A percentile compares a stretch with the other conserved stretches of the same genome.
phyloP scores from a whole-genome alignment of 2,888 invertebrate species.

The Altica lythri region DNA sequence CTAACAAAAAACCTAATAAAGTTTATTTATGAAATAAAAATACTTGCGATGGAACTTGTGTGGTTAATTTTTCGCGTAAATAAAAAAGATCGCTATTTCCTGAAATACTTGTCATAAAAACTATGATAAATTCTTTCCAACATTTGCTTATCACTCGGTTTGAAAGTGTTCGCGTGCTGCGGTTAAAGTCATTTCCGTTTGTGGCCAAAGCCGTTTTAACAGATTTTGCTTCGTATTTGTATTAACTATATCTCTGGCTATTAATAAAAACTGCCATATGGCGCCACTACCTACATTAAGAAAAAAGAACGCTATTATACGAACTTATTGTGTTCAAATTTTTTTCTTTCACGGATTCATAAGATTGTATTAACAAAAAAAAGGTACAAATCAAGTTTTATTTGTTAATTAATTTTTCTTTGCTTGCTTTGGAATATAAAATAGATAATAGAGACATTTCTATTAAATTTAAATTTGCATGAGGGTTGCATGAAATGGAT shows the following conservation, averaged over 20 bases:
- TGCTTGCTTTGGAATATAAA: too few species aligned
- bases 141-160: constrained; percentile 37
- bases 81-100: constrained; percentile 39
- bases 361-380: too few species aligned
- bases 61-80: constrained; percentile 29
- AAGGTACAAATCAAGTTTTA: too few species aligned
- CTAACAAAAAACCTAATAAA: too few species aligned
- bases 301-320: neutral
- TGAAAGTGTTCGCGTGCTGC: constrained; percentile 34
- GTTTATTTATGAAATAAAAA: too few species aligned
- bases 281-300: constrained; percentile 16
- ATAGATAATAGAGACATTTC: too few species aligned
- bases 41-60: too few species aligned
- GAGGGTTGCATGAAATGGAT: too few species aligned
- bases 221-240: constrained; percentile 34
- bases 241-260: constrained; percentile 26
- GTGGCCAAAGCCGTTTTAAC: constrained; percentile 31
- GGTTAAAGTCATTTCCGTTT: constrained; percentile 36
- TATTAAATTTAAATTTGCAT: too few species aligned
- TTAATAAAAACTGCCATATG: constrained; percentile 28
- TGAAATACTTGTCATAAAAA: constrained; percentile 36
- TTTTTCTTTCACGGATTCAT: too few species aligned
- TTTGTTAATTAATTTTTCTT: too few species aligned
- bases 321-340: neutral
- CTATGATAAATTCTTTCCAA: constrained; percentile 36